Evolutionary conservation across 2,888 invertebrate species (phyloP).

Genomic region (Coleophora flavipennella): DNA sequence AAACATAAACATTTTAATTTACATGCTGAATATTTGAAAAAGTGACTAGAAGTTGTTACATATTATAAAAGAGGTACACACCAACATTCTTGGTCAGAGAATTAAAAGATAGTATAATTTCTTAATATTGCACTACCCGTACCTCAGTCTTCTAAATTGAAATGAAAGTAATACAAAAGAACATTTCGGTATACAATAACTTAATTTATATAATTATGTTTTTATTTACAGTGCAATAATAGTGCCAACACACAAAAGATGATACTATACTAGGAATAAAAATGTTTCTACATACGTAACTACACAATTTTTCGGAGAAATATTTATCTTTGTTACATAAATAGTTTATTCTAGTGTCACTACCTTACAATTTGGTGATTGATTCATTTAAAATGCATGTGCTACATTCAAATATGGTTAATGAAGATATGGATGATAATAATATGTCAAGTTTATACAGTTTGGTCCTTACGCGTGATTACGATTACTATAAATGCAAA

Average conservation of each 20-base stretch:
- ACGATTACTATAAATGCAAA: background rate
- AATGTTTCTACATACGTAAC: constrained; percentile 6
- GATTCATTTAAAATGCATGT: constrained; percentile 14
- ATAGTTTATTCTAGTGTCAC: constrained; percentile 5
- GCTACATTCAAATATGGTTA: constrained; percentile 12
- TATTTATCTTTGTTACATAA: constrained; percentile 2
- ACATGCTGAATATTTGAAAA: background rate
- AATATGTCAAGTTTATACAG: constrained; percentile 37
- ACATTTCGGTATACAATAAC: background rate
- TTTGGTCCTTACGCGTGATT: constrained; percentile 50
- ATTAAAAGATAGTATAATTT: constrained; percentile 5
- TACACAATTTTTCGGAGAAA: constrained; percentile 5
- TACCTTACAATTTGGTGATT: constrained; percentile 6
- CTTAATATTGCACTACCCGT: constrained; percentile 62
- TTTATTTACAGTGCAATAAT: background rate
- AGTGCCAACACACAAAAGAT: background rate
- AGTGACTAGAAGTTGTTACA: too few relatives aligned
- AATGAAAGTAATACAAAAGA: background rate
- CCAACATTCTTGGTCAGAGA: background rate
- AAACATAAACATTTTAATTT: background rate
- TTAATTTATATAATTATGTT: background rate
- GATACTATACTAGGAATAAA: constrained; percentile 8
- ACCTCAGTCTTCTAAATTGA: constrained; percentile 49
- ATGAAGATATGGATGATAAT: constrained; percentile 46
- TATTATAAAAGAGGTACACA: background rate